These are phyloP conservation scores for Heliocidaris erythrogramma DNA, from an alignment of 35 echinoderm and acorn worm genomes.

Conservation along the genomic window DNA sequence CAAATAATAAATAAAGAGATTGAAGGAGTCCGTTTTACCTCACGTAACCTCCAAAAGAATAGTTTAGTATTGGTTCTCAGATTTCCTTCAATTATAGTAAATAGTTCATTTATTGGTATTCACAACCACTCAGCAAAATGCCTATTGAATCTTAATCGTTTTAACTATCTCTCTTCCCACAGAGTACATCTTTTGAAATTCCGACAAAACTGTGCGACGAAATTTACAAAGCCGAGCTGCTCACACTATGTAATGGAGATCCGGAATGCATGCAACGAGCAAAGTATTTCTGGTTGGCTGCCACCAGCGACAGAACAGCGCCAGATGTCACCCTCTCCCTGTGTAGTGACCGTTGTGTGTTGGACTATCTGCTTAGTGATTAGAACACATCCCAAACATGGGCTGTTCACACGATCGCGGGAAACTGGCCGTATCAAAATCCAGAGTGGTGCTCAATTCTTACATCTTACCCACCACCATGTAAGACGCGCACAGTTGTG, in stretches of 20 bases:
- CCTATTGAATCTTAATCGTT: not conserved
- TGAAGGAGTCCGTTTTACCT: too few species aligned
- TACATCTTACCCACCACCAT: not conserved
- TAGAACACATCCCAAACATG: conserved; percentile 12
- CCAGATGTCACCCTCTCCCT: not conserved
- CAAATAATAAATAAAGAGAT: too few species aligned
- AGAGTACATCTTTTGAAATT: conserved; percentile 50
- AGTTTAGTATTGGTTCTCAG: too few species aligned
- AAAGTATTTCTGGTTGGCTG: conserved; percentile 64
- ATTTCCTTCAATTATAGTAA: too few species aligned
- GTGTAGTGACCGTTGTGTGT: conserved; percentile 51
- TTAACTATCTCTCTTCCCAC: not conserved
- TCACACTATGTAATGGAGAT: conserved; percentile 34
- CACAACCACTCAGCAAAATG: too few species aligned
- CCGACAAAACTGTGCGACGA: conserved; percentile 55
- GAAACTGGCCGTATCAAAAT: not conserved
- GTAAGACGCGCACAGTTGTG: not conserved
- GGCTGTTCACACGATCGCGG: not conserved
- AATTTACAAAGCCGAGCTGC: conserved; percentile 57
- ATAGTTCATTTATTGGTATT: too few species aligned
- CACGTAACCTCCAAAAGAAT: too few species aligned
- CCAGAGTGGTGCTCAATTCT: not conserved
- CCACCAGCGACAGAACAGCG: conserved; percentile 48
- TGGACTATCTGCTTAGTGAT: conserved; percentile 45
- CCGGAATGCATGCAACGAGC: conserved; percentile 52